These are phyloP conservation scores for Pimephales promelas DNA, from an alignment of 2,113 vertebrate genomes.

Conservation along the genomic window DNA sequence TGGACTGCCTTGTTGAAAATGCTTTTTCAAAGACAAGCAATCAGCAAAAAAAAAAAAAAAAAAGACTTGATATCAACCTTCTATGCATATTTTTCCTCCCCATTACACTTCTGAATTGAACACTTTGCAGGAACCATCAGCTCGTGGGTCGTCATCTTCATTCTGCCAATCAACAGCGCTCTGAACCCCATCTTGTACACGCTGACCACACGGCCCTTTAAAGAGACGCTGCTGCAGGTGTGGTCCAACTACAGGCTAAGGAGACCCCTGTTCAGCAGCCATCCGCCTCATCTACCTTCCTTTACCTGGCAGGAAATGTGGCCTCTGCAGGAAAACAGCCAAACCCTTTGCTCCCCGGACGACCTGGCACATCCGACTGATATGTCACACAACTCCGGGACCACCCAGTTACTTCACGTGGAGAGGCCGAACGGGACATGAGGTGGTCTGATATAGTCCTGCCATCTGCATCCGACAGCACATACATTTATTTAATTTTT, in stretches of 20 bases:
- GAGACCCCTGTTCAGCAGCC: slow-evolving; percentile 75
- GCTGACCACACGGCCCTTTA: slow-evolving; percentile 94
- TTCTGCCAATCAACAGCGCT: slow-evolving; percentile 96
- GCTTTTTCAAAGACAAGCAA: slow-evolving; percentile 1
- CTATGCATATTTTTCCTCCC: background rate
- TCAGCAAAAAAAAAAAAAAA: slow-evolving; percentile 10
- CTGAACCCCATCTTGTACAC: slow-evolving; percentile 97
- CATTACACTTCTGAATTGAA: background rate
- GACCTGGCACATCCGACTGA: slow-evolving; percentile 71
- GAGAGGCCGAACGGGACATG: slow-evolving; percentile 54
- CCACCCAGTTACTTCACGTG: slow-evolving; percentile 54
- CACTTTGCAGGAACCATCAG: slow-evolving; percentile 84
- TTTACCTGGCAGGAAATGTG: slow-evolving; percentile 93
- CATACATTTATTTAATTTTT: background rate
- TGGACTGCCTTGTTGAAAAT: background rate
- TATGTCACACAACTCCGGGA: slow-evolving; percentile 56
- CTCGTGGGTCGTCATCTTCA: slow-evolving; percentile 98
- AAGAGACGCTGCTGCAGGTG: slow-evolving; percentile 91
- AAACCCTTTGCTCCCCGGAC: slow-evolving; percentile 69
- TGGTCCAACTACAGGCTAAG: slow-evolving; percentile 90
- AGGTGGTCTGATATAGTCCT: background rate
- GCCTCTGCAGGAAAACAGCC: slow-evolving; percentile 80
- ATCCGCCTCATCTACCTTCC: slow-evolving; percentile 77
- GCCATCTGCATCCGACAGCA: background rate
- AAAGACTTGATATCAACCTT: background rate